A percentile compares a stretch with the other conserved stretches of the same genome.
phyloP scores from a whole-genome alignment of 2,888 invertebrate species.

The Leucophenga montana region DNA sequence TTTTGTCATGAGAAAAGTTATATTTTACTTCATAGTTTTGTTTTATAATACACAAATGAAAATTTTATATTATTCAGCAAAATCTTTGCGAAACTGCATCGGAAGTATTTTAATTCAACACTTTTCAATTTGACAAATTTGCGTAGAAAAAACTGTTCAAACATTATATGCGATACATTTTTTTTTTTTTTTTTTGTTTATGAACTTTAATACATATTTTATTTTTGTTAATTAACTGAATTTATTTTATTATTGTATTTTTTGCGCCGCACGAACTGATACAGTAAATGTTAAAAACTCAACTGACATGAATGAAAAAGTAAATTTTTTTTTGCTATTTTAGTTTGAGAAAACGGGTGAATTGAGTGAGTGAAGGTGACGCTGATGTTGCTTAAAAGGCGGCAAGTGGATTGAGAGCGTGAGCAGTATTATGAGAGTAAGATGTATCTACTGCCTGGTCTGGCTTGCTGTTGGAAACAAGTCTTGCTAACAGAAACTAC shows the following conservation, averaged over 20 bases:
- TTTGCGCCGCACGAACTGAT: constrained; percentile 59
- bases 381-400: not conserved
- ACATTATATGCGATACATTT: too few species aligned
- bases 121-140: too few species aligned
- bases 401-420: not conserved
- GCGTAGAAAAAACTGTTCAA: too few species aligned
- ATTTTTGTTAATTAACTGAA: not conserved
- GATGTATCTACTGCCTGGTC: not conserved
- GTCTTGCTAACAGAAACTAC: constrained; percentile 44
- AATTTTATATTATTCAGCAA: too few species aligned
- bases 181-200: not conserved
- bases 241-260: constrained; percentile 30
- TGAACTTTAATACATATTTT: constrained; percentile 19
- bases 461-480: constrained; percentile 24
- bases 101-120: too few species aligned
- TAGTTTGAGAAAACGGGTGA: not conserved
- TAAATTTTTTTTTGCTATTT: constrained; percentile 36
- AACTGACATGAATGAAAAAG: constrained; percentile 63
- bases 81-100: too few species aligned
- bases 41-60: too few species aligned
- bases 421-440: not conserved
- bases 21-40: constrained; percentile 37
- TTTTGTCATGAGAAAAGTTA: constrained; percentile 36
- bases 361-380: not conserved
- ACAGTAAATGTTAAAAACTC: constrained; percentile 70